Evolutionary conservation across 2,113 vertebrate species (phyloP), one percentile per base, ranked within the genome.

Genomic region (Pavo muticus): DNA sequence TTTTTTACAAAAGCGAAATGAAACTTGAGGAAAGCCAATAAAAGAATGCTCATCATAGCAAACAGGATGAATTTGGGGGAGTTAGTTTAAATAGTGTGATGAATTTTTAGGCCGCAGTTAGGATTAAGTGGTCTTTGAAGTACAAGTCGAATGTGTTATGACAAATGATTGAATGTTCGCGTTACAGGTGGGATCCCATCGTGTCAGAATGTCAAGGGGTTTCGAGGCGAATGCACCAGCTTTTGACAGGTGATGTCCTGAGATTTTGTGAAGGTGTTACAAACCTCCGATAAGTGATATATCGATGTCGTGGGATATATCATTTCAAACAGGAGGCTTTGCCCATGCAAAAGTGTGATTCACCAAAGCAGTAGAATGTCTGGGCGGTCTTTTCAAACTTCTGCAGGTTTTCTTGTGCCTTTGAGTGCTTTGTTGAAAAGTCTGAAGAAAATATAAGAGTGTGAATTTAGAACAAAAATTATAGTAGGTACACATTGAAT

Each of bases 211-310:
- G 97, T 99, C 99, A 57, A 98, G 99, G 70, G 99, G 99, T 56
- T 99, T 99, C 75, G 99, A 99, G 96, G 99, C 99, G 1, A 99
- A 99, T 23, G 99, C 99, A 19, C 99, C 99, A 27, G 99, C 99
- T 71, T 99, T 99, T 97, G 99, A 99, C 97, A 92, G 81, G 76
- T 17, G 54, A n/a, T 23, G 47, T 40, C 27, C 84, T 21, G 30
- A 12, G 5, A 44, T 69, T 88, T 82, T 87, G 11, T 67, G 77
- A 47, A 37, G 64, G 35, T 14, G 4, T 37, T 65, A 29, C 8
- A 56, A 75, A 19, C 11, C 13, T 75, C 64, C 91, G 16, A 8
- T 32, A 54, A 86, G 10, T 40, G n/a, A 32, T 74, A 3, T 23
- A 16, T 69, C 23, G 35, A 16, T 50, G n/a, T 30, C 27, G 13